Base-by-base conservation (phyloP, 2,888 invertebrate genomes). In the Dusona sp. region DNA sequence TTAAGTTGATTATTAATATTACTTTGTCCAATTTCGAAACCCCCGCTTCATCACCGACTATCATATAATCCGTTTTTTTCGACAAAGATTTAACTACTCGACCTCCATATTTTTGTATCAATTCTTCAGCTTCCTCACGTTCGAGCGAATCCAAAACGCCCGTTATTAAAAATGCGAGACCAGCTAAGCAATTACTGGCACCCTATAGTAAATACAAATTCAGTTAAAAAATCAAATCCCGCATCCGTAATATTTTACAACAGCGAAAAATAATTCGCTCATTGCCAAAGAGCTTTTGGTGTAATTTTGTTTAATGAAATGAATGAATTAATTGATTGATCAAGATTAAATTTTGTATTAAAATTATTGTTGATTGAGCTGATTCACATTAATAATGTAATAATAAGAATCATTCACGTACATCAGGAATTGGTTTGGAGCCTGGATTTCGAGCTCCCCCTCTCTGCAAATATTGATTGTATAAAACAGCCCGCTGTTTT, bases 61-160 rank as follows among this genome's bases (percentile, higher is more conserved):
- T 95, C 2, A 99, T 93, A 93, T 98, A 98, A 89, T 96, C 96
- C 9, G 98, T 97, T 95, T 97, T 97, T 91, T 96, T 97, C 84
- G 98, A 98, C 29, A 99, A 95, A 65, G 95, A 95, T 61, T 95
- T 95, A 85, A 97, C 97, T 2, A 97, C 95, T 92, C 96, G 96
- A 0, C 98, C 99, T 0, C 98, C 98, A 93, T 97, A 97, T 89
- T 96, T 96, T 82, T 96, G 96, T 19, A 99, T 96, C 8, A 98
- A 95, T 0, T 95, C 96, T 51, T 96, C 95, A 6, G 97, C 96
- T 91, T 98, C 98, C 7, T 98, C 97, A 19, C 97, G 95, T 90
- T 98, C 98, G 89, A 99, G 95, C 0, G 98, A 98, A 91, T 99
- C 98, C 68, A 98, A 94, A 1, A 98, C 97, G 48, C 98, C 99